phyloP scores from a whole-genome alignment of 2,888 invertebrate species.

The Molorchus minor region DNA sequence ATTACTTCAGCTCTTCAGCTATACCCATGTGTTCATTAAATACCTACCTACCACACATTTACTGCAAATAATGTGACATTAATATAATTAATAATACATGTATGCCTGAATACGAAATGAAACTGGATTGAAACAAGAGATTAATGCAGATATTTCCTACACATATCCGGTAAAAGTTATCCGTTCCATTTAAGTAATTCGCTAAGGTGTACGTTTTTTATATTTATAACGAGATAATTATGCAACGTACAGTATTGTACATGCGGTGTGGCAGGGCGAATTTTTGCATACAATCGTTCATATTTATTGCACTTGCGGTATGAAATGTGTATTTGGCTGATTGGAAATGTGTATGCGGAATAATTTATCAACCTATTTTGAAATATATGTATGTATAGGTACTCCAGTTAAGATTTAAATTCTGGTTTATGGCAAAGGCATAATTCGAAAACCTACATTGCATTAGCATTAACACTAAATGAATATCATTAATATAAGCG shows the following conservation, averaged over 20 bases:
- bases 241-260: constrained; percentile 9
- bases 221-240: constrained; percentile 3
- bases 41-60: neutral
- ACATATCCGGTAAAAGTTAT: constrained; percentile 43
- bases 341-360: constrained; percentile 15
- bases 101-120: constrained; percentile 5
- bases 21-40: neutral
- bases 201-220: constrained; percentile 29
- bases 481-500: too few relatives aligned
- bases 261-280: constrained; percentile 11
- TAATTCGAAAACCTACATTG: too few relatives aligned
- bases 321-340: constrained; percentile 3
- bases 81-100: constrained; percentile 17
- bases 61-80: neutral
- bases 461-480: too few relatives aligned
- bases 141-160: constrained; percentile 34
- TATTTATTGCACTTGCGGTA: constrained; percentile 9
- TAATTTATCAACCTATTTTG: constrained; percentile 1
- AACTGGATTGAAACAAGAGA: constrained; percentile 11
- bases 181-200: constrained; percentile 26
- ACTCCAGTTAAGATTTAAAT: too few relatives aligned
- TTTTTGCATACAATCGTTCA: constrained; percentile 18
- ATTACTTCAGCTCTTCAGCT: neutral
- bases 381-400: neutral
- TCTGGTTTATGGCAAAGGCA: too few relatives aligned